Evolutionary conservation across 92 coral and sea anemone genomes (phyloP), one percentile per base, ranked within the genome.

Genomic region (Paragorgia papillata): DNA sequence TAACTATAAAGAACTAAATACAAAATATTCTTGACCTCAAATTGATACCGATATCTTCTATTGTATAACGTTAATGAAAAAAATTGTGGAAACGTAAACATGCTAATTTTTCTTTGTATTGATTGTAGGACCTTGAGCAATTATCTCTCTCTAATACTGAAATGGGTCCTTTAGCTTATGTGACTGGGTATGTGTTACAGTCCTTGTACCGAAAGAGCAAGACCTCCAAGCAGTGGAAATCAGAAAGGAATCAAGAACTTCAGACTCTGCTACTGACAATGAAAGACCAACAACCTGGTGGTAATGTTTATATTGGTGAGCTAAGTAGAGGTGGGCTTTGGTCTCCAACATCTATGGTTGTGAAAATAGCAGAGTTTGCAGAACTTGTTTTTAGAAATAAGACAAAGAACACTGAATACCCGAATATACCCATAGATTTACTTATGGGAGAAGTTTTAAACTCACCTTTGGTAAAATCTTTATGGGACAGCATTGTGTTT

Each of bases 161-260:
- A 25, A n/a, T 66, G 17, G 73, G 73, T 22, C 73, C 57, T 14
- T 26, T 39, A 26, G 9, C 74, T 57, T 82, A 88, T 50, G 17
- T 88, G 13, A 83, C 85, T 69, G 89, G 92, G 4, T 85, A 88
- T 79, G 87, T 85, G 37, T 59, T 82, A 43, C 83, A 81, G 53
- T 69, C 82, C 30, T 81, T 88, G 8, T 76, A 88, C 50, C 74
- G 79, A 56, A 85, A 88, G 70, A 67, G 74, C 49, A 67, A 67
- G 27, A 67, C 19, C 24, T 40, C 37, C 4, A 10, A 17, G 20
- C 82, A 49, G 32, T 46, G 40, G 46, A 64, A 76, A 25, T 75
- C 74, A 39, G 22, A 59, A 20, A 84, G 75, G 46, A 73, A 89
- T 71, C 80, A 66, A 62, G 83, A 84, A 63, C 81, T 87, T 7